phyloP scores from a whole-genome alignment of 2,888 invertebrate species.

The Exephanes ischioxanthus region DNA sequence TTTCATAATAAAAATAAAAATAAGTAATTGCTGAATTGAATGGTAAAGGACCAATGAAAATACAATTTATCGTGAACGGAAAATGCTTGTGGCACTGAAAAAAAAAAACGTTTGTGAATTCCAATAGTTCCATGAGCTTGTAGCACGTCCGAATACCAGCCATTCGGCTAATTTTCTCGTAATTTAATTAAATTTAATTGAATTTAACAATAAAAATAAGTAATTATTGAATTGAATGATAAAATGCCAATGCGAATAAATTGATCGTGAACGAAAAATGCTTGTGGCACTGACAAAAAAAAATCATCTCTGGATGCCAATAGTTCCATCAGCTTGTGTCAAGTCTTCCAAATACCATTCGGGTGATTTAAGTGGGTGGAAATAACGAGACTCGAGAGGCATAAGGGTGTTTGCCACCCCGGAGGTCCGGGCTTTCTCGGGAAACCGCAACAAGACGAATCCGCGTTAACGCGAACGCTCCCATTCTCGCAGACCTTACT shows the following conservation, averaged over 20 bases:
- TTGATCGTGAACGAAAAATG: no score
- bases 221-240: background rate
- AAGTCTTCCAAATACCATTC: background rate
- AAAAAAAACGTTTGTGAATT: background rate
- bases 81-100: background rate
- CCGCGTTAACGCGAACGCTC: constrained; percentile 64
- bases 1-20: no score
- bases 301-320: background rate
- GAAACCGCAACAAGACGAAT: constrained; percentile 64
- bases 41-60: background rate
- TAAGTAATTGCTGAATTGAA: background rate
- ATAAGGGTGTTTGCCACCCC: constrained; percentile 23
- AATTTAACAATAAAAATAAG: no score
- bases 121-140: background rate
- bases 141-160: no score
- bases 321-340: background rate
- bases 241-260: background rate
- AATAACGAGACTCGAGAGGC: constrained; percentile 62
- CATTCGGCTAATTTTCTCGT: background rate
- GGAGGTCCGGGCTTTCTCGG: constrained; percentile 63
- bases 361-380: constrained; percentile 67
- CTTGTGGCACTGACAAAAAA: background rate
- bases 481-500: constrained; percentile 62
- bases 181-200: no score
- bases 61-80: background rate